Percentiles rank a stretch among this genome's conserved stretches.
Conservation (phyloP, 2,888 invertebrate species). For the Odontomyia ornata region DNA sequence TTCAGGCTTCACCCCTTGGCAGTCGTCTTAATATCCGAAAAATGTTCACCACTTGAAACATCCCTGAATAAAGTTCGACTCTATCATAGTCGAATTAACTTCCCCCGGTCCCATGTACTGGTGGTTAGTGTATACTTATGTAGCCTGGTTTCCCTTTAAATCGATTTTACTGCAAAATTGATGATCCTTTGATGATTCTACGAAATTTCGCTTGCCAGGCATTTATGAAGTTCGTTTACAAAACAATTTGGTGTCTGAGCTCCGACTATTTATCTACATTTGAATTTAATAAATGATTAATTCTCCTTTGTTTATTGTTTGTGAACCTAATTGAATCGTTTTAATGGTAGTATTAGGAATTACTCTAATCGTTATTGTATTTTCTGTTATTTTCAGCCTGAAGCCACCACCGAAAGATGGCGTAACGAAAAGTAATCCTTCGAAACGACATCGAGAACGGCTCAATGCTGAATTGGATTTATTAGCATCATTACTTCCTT, state of each 20-base stretch:
- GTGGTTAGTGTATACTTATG: no score
- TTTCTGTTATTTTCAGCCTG: conserved; percentile 73
- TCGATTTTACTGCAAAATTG: conserved; percentile 47
- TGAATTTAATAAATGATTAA: conserved; percentile 47
- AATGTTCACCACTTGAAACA: background rate
- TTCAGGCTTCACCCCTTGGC: conserved; percentile 51
- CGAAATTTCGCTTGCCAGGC: conserved; percentile 18
- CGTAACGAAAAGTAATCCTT: conserved; percentile 96
- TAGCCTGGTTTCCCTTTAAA: background rate
- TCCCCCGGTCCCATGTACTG: background rate
- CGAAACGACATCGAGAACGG: conserved; percentile 96
- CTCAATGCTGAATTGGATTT: conserved; percentile 98
- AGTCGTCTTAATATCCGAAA: conserved; percentile 11
- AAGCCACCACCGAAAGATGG: conserved; percentile 95
- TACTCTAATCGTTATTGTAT: conserved; percentile 36
- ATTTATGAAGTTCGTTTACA: conserved; percentile 21
- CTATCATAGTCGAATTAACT: conserved; percentile 3
- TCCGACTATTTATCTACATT: conserved; percentile 25
- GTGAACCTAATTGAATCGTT: conserved; percentile 31
- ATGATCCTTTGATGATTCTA: conserved; percentile 48
- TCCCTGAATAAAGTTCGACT: background rate
- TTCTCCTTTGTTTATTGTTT: conserved; percentile 48
- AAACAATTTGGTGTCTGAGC: background rate
- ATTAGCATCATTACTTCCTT: conserved; percentile 91
- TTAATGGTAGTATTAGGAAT: conserved; percentile 14